Conservation (phyloP, 2,888 invertebrate genomes). For the Archips crataeganus region DNA sequence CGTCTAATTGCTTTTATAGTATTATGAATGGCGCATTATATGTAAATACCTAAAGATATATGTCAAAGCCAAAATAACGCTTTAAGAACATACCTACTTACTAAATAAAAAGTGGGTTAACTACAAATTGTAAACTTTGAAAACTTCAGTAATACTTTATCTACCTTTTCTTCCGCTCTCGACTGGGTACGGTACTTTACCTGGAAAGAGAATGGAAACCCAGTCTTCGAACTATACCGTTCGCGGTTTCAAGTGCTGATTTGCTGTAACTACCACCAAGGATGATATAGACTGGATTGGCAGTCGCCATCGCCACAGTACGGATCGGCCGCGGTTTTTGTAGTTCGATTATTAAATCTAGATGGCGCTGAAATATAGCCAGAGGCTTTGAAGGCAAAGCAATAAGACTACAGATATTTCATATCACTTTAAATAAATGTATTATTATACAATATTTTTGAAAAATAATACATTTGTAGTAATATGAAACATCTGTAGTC, state of each 20-base stretch:
- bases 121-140: conserved; percentile 14
- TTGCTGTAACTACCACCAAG: conserved; percentile 20
- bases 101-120: conserved; percentile 3
- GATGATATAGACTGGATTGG: too few species aligned
- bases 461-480: too few species aligned
- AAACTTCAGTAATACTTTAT: conserved; percentile 10
- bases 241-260: conserved; percentile 28
- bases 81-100: not conserved
- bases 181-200: conserved; percentile 16
- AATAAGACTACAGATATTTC: too few species aligned
- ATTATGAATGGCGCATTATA: conserved; percentile 3
- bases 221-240: conserved; percentile 30
- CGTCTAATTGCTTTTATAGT: conserved; percentile 3
- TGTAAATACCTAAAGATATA: not conserved
- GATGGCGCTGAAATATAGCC: too few species aligned
- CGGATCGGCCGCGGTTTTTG: too few species aligned
- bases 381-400: too few species aligned
- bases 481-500: too few species aligned
- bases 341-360: too few species aligned
- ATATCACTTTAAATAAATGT: too few species aligned
- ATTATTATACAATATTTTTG: too few species aligned
- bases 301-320: too few species aligned
- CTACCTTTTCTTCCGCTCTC: conserved; percentile 13
- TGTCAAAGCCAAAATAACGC: not conserved
- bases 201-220: conserved; percentile 35